These are phyloP conservation scores for Ictalurus furcatus DNA, from an alignment of 2,113 vertebrate genomes.

Conservation along the genomic window DNA sequence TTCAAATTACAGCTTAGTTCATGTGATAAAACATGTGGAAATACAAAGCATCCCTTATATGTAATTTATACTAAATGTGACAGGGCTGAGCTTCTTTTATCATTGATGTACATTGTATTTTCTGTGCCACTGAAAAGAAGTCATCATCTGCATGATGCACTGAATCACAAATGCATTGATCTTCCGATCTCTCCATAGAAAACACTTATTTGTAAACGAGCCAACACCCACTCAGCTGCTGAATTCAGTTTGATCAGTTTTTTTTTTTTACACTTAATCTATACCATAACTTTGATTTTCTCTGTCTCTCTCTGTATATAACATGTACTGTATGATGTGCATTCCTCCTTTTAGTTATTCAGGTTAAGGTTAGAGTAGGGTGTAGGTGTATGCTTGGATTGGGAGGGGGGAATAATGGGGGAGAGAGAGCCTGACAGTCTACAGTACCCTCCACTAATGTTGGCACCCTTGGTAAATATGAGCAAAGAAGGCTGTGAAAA, in stretches of 20 bases:
- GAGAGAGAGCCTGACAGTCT: background rate
- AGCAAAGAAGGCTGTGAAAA: no score
- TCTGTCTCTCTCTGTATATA: background rate
- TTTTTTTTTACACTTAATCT: background rate
- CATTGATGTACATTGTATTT: background rate
- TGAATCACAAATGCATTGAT: conserved; percentile 7
- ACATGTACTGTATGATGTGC: background rate
- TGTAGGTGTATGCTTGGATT: no score
- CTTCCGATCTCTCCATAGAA: background rate
- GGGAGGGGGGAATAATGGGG: background rate
- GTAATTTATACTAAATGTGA: background rate
- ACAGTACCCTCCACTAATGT: no score
- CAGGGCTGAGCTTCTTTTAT: conserved; percentile 7
- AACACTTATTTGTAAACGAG: background rate
- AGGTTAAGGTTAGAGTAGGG: background rate
- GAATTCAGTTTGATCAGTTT: background rate
- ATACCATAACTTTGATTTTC: background rate
- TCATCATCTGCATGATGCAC: background rate
- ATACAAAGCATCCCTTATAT: background rate
- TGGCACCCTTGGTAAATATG: no score
- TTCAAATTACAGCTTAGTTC: background rate
- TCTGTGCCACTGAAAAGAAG: background rate
- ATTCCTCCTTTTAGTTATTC: background rate
- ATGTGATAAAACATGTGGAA: background rate
- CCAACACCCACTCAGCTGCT: conserved; percentile 6